Conservation (phyloP, 2,888 invertebrate species). For the Patella ulyssiponensis region DNA sequence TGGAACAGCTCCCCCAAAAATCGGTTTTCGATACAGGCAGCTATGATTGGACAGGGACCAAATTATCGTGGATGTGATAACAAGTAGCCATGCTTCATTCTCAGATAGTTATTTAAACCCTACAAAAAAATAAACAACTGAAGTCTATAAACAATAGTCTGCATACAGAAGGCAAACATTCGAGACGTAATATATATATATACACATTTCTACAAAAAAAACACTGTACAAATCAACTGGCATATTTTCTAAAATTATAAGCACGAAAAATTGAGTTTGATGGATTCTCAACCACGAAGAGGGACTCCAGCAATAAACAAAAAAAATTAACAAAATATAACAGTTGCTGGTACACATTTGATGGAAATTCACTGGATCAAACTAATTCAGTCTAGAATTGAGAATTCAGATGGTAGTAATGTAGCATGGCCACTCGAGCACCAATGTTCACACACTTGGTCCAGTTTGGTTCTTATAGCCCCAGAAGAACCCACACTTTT, state of each 20-base stretch:
- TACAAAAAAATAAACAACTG: too few species aligned
- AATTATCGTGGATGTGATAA: too few species aligned
- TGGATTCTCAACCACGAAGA: not conserved
- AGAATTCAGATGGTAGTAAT: not conserved
- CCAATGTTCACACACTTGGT: slow-evolving; percentile 7
- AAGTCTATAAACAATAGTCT: too few species aligned
- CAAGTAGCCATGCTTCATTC: too few species aligned
- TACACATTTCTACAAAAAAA: too few species aligned
- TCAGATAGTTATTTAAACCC: too few species aligned
- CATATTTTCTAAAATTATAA: not conserved
- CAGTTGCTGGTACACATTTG: not conserved
- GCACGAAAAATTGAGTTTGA: not conserved
- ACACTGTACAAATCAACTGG: slow-evolving; percentile 4
- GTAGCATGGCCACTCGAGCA: not conserved
- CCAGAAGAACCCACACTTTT: not conserved
- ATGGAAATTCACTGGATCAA: not conserved
- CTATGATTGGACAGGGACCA: too few species aligned
- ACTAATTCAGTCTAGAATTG: too few species aligned
- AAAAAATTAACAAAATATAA: not conserved
- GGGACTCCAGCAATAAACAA: slow-evolving; percentile 3
- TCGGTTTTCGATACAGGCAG: too few species aligned
- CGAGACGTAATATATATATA: too few species aligned
- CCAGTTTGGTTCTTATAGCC: not conserved
- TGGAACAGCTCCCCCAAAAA: too few species aligned
- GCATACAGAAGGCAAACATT: too few species aligned